phyloP scores from a whole-genome alignment of 37 sponge, comb jelly and placozoan species.

The Spongilla lacustris region DNA sequence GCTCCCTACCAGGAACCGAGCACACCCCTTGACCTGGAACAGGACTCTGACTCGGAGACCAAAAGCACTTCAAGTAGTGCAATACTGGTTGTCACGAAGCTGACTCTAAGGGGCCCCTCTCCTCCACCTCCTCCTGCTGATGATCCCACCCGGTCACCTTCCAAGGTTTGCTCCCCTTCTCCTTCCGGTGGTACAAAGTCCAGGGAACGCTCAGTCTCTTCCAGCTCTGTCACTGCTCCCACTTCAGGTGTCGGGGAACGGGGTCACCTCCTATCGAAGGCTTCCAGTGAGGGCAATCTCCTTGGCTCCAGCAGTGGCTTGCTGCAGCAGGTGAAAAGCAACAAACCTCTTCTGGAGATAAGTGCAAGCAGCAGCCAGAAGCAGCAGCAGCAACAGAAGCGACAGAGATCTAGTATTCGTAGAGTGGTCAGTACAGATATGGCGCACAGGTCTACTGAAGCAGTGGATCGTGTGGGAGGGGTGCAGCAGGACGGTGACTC shows the following conservation, averaged over 20 bases:
- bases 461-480: background rate
- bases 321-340: background rate
- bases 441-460: background rate
- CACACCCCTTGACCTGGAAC: background rate
- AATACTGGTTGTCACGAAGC: background rate
- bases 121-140: too few relatives aligned
- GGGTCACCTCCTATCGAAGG: slow-evolving; percentile 6
- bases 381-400: background rate
- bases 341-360: background rate
- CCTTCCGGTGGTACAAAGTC: background rate
- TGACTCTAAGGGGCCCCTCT: background rate
- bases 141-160: background rate
- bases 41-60: background rate
- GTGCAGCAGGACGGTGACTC: background rate
- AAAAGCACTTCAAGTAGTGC: background rate
- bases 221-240: background rate
- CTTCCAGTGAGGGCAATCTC: slow-evolving; percentile 49
- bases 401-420: background rate
- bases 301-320: background rate
- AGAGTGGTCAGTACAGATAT: background rate
- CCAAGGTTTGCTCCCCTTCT: background rate
- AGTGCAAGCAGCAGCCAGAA: background rate
- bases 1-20: background rate
- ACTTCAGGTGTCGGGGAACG: background rate
- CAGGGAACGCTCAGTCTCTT: background rate